phyloP scores from a whole-genome alignment of 2,797 vertebrate genomes.

The Thalassophryne amazonica region DNA sequence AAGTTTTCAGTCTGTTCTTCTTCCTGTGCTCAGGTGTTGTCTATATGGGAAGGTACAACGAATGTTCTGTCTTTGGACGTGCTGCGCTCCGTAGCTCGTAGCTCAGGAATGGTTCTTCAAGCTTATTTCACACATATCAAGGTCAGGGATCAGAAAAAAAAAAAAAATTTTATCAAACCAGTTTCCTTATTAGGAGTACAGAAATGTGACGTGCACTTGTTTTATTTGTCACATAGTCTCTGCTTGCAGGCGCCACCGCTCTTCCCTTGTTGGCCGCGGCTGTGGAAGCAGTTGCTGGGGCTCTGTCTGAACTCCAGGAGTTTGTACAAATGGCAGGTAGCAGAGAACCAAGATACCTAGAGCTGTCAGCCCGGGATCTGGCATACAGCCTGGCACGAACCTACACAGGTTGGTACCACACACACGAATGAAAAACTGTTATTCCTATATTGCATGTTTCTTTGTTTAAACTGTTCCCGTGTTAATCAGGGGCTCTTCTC shows the following conservation, averaged over 20 bases:
- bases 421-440: neutral
- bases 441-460: neutral
- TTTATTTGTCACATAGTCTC: conserved; percentile 58
- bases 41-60: conserved; percentile 89
- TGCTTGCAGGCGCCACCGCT: conserved; percentile 57
- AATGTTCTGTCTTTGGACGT: conserved; percentile 84
- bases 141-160: conserved; percentile 56
- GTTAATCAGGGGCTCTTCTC: conserved; percentile 74
- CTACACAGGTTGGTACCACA: conserved; percentile 75
- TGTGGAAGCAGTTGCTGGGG: conserved; percentile 20
- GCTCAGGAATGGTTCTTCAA: conserved; percentile 73
- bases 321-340: conserved; percentile 58
- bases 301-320: conserved; percentile 56
- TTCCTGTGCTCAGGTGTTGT: conserved; percentile 73
- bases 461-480: neutral
- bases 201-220: conserved; percentile 4
- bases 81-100: conserved; percentile 76
- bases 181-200: neutral
- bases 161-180: neutral
- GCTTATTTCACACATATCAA: conserved; percentile 73
- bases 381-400: conserved; percentile 81
- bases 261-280: conserved; percentile 50
- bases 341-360: conserved; percentile 49
- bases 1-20: neutral
- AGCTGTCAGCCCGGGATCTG: conserved; percentile 82